Base-by-base conservation (phyloP, 2,797 vertebrate species). In the Hypotaenidia okinawae region DNA sequence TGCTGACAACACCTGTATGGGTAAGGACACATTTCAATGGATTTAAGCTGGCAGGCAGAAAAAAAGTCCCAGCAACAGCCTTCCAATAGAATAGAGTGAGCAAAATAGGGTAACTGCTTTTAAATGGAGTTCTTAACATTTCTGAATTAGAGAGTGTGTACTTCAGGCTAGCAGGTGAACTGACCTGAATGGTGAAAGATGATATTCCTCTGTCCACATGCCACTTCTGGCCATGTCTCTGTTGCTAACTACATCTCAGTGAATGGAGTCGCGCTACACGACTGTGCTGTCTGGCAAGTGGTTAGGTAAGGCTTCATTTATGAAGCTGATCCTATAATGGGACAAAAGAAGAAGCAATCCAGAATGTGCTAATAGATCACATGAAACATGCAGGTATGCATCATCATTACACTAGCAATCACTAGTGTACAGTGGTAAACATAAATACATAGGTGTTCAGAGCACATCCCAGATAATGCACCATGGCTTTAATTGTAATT, bases 391-490 rank as follows among this genome's bases (percentile, higher is more conserved):
- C 58, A 4, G 16, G 37, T 4, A 14, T 25, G 5, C 17, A 13
- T 77, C 11, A 64, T 67, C 30, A 41, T 41, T 41, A 15, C 39
- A 41, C 39, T 0, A 32, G 10, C 19, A 87, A 24, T 22, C 8
- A 2, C 30, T 61, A 43, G 4, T n/a, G 28, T 28, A 45, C 7
- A 0, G 2, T 25, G 24, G 4, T 15, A 1, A 3, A 7, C 21
- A 14, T 37, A 19, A 16, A 14, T 7, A 10, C 8, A 7, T 2
- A 16, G 10, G 8, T 51, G 21, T 37, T 21, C 35, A 63, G 28
- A 74, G 8, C 33, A 30, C 17, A 2, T 14, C 17, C 6, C 33
- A 67, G 6, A 33, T 55, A 41, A 33, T 23, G 25, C 32, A 32
- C 32, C 6, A 4, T 30, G 43, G n/a, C 39, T 85, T 67, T 21